Evolutionary conservation across 1,140 invertebrate genomes (phyloP).

Genomic region (Cardiocondyla obscurior): DNA sequence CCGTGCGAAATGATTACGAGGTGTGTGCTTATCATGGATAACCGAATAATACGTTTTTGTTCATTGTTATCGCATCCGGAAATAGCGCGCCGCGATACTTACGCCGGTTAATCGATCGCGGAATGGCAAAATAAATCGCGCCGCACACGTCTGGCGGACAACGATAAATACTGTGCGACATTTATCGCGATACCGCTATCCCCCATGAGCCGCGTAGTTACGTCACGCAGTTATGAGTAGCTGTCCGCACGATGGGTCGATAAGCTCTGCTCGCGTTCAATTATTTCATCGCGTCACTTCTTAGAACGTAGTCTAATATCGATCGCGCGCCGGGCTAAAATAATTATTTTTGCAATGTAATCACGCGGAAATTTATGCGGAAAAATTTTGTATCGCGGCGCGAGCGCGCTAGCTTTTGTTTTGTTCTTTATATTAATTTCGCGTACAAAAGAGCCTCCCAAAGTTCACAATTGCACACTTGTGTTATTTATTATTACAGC

Average conservation of each 20-base stretch:
- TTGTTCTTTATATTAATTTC: background rate
- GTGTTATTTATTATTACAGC: background rate
- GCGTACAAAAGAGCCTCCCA: background rate
- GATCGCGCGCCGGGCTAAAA: background rate
- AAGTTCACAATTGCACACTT: background rate
- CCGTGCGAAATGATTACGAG: slow-evolving; percentile 15
- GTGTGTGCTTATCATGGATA: slow-evolving; percentile 1
- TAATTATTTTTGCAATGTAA: slow-evolving; percentile 22
- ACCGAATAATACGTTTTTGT: slow-evolving; percentile 23
- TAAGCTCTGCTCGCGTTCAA: slow-evolving; percentile 54
- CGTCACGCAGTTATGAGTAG: slow-evolving; percentile 43
- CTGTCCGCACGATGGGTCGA: slow-evolving; percentile 47
- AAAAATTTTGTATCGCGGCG: slow-evolving; percentile 6
- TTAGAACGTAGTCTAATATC: background rate
- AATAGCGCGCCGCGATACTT: slow-evolving; percentile 13
- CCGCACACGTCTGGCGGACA: slow-evolving; percentile 13
- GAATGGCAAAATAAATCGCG: slow-evolving; percentile 29
- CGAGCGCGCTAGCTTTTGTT: background rate
- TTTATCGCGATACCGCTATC: slow-evolving; percentile 48
- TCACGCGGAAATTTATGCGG: background rate
- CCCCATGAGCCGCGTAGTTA: slow-evolving; percentile 24
- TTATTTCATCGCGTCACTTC: slow-evolving; percentile 54
- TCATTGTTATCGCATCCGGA: background rate
- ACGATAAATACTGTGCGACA: slow-evolving; percentile 50
- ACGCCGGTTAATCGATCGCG: slow-evolving; percentile 23